A percentile compares a stretch with the other conserved stretches of the same genome.
These are phyloP conservation scores for Ibycter americanus DNA, from an alignment of 2,797 vertebrate genomes.

Conservation along the genomic window DNA sequence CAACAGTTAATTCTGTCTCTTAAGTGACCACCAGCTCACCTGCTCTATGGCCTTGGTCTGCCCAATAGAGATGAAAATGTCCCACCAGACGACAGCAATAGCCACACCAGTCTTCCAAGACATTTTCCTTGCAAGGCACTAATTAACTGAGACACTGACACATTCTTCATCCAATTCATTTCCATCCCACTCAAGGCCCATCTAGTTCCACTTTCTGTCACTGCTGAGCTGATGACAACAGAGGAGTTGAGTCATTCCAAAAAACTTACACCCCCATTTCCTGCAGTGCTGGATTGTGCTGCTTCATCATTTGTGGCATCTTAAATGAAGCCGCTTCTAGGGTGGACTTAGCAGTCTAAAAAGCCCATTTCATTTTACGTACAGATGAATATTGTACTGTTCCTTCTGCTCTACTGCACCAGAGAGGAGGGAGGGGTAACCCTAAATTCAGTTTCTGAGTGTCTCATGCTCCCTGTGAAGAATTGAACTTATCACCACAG, in stretches of 20 bases:
- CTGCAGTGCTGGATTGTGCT: not conserved
- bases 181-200: not conserved
- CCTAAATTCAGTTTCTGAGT: not conserved
- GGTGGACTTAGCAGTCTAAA: not conserved
- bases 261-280: not conserved
- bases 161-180: not conserved
- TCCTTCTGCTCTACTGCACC: not conserved
- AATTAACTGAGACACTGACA: not conserved
- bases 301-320: not conserved
- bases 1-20: not conserved
- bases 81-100: not conserved
- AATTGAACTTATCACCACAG: not conserved
- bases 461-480: not conserved
- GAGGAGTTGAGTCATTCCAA: slow-evolving; percentile 12
- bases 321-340: not conserved
- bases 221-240: not conserved
- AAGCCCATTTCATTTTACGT: not conserved
- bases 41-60: not conserved
- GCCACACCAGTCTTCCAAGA: not conserved
- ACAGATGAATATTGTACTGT: rapidly evolving
- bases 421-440: not conserved
- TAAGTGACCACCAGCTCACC: not conserved
- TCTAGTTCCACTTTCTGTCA: not conserved
- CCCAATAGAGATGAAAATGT: not conserved
- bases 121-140: not conserved